A percentile compares a stretch with the other conserved stretches of the same genome.
phyloP scores from a whole-genome alignment of 2,113 vertebrate genomes.

The Riparia riparia region DNA sequence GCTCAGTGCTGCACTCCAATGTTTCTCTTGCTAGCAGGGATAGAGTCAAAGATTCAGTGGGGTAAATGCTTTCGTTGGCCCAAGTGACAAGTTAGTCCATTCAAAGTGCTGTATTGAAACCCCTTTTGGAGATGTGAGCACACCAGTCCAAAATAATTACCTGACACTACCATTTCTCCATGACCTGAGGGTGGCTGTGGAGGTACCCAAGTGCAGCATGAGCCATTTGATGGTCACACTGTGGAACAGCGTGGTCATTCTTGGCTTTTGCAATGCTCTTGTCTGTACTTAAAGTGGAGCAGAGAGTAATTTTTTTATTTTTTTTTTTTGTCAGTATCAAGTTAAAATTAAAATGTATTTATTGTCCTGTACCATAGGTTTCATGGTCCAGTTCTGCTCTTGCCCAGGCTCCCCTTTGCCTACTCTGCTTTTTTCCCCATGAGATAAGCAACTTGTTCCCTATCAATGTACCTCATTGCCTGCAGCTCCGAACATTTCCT shows the following conservation, averaged over 20 bases:
- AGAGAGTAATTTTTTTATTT: not conserved
- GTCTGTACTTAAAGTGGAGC: not conserved
- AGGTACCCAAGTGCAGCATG: not conserved
- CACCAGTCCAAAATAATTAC: not conserved
- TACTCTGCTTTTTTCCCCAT: not conserved
- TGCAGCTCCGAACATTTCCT: not conserved
- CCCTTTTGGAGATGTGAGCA: not conserved
- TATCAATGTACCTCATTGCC: not conserved
- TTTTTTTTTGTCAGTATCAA: not conserved
- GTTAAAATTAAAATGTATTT: not conserved
- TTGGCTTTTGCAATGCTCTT: not conserved
- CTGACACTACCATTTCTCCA: not conserved
- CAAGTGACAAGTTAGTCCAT: not conserved
- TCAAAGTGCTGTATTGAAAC: not conserved
- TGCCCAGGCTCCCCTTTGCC: not conserved
- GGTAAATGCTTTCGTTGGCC: not conserved
- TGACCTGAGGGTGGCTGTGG: not conserved
- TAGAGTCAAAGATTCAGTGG: not conserved
- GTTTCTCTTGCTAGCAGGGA: not conserved
- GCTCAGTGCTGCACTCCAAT: fast-evolving
- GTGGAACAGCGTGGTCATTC: not conserved
- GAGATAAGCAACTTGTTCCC: fast-evolving
- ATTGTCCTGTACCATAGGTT: fast-evolving
- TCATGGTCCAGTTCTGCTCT: not conserved
- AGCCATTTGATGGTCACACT: not conserved